A percentile compares a stretch with the other conserved stretches of the same genome.
Evolutionary conservation across 2,113 vertebrate genomes (phyloP).

Genomic region (Chamaetylas fuelleborni): DNA sequence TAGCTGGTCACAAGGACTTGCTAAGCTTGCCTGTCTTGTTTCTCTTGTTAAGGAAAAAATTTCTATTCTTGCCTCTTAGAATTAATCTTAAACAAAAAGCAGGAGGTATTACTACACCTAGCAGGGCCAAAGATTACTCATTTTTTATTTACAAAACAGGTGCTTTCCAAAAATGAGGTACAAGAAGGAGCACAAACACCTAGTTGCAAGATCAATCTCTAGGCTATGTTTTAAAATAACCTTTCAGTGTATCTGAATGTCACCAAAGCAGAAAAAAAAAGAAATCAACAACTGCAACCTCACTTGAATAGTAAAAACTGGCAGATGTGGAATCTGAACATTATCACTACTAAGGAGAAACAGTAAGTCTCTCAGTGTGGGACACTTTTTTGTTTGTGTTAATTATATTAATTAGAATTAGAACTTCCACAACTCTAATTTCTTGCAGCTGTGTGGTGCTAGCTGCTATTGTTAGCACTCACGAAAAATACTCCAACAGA

Average conservation of each 20-base stretch:
- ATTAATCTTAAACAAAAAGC: not conserved
- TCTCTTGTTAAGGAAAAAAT: not conserved
- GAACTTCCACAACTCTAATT: constrained; percentile 64
- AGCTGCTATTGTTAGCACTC: constrained; percentile 34
- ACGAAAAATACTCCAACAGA: constrained; percentile 66
- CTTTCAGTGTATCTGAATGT: constrained; percentile 1
- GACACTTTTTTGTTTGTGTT: constrained; percentile 57
- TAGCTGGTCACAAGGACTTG: not conserved
- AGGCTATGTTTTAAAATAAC: not conserved
- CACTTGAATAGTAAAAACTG: constrained; percentile 12
- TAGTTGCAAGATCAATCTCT: not conserved
- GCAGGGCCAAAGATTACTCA: not conserved
- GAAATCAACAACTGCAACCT: not conserved
- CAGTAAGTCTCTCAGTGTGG: constrained; percentile 32
- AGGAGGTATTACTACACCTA: not conserved
- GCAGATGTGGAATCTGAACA: constrained; percentile 65
- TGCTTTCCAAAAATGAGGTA: not conserved
- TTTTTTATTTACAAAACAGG: not conserved
- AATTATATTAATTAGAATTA: constrained; percentile 80
- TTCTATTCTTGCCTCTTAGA: not conserved
- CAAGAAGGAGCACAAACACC: not conserved
- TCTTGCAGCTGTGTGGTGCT: constrained; percentile 64
- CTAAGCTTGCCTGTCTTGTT: not conserved
- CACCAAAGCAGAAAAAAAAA: not conserved
- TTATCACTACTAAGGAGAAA: constrained; percentile 58